These are phyloP conservation scores for Syrmaticus mikado DNA, from an alignment of 2,113 vertebrate genomes.

Conservation along the genomic window DNA sequence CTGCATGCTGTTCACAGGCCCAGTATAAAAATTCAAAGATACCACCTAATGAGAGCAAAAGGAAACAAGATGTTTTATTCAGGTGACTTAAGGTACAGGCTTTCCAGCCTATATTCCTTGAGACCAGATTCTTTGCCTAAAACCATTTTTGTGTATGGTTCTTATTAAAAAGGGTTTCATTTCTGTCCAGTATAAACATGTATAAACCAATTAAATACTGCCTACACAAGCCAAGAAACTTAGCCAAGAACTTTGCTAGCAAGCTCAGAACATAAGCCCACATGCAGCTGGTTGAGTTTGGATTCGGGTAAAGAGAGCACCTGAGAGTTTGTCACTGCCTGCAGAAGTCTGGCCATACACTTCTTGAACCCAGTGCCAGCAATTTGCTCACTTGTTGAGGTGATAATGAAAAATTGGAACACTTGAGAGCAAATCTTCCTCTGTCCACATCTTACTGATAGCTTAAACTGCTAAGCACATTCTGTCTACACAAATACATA, in stretches of 20 bases:
- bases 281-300: background rate
- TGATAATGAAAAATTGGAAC: conserved; percentile 18
- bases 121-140: background rate
- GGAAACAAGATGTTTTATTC: background rate
- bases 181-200: background rate
- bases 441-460: background rate
- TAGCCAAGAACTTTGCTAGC: background rate
- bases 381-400: background rate
- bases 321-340: background rate
- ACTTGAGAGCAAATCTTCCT: background rate
- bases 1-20: background rate
- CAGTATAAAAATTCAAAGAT: background rate
- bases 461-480: background rate
- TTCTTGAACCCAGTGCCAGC: background rate
- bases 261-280: background rate
- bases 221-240: background rate
- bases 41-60: background rate
- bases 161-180: background rate
- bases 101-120: background rate
- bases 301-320: background rate
- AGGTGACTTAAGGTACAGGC: background rate
- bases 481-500: background rate
- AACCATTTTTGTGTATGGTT: background rate
- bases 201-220: conserved; percentile 4
- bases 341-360: background rate